These are phyloP conservation scores for Deroptyus accipitrinus DNA, from an alignment of 2,113 vertebrate genomes.

Conservation along the genomic window DNA sequence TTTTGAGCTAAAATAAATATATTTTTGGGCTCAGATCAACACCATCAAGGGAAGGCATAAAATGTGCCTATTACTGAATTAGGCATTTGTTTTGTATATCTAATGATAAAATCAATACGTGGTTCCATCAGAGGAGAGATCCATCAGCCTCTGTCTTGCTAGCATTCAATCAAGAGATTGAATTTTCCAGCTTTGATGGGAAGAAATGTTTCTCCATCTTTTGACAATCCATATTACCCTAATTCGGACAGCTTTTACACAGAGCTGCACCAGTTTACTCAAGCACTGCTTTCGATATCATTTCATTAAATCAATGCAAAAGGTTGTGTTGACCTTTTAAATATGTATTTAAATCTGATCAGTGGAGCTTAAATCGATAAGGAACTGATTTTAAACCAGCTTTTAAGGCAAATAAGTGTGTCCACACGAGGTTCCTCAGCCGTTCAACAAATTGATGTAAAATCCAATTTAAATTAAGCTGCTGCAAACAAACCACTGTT, in stretches of 20 bases:
- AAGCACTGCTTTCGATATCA: conserved; percentile 5
- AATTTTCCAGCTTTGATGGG: conserved; percentile 4
- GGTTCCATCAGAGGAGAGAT: background rate
- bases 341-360: conserved; percentile 51
- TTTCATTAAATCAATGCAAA: conserved; percentile 49
- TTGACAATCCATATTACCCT: conserved; percentile 34
- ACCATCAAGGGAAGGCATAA: background rate
- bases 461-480: conserved; percentile 55
- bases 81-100: conserved; percentile 22
- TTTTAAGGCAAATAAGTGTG: conserved; percentile 38
- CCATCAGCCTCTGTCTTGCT: background rate
- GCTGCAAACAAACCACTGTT: conserved; percentile 14
- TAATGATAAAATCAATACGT: conserved; percentile 36
- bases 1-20: background rate
- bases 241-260: conserved; percentile 16
- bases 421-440: conserved; percentile 32
- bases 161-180: conserved; percentile 18
- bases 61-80: background rate
- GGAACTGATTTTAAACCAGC: conserved; percentile 46
- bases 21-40: background rate
- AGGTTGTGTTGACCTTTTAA: conserved; percentile 56
- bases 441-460: conserved; percentile 17
- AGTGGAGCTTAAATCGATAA: conserved; percentile 40
- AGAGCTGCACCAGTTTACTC: background rate
- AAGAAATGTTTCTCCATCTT: conserved; percentile 23